Evolutionary conservation across 2,888 invertebrate genomes (phyloP).

Genomic region (Laothoe populi): DNA sequence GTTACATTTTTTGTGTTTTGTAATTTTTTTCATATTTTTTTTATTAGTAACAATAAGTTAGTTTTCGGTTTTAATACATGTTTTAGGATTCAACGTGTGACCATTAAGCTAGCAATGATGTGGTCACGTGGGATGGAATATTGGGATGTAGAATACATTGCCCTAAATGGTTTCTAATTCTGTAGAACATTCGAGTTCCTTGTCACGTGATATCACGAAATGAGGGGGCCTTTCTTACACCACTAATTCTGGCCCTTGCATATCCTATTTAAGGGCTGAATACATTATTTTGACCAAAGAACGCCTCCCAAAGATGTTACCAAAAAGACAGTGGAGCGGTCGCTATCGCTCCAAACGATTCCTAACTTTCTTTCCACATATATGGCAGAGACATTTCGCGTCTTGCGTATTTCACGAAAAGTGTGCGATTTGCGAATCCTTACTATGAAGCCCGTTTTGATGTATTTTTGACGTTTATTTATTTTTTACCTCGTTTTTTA

Average conservation of each 20-base stretch:
- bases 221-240: neutral
- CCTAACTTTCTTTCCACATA: slow-evolving; percentile 1
- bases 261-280: neutral
- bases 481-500: slow-evolving; percentile 72
- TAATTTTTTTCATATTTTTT: neutral
- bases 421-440: neutral
- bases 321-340: slow-evolving; percentile 66
- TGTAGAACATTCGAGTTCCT: neutral
- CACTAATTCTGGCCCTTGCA: neutral
- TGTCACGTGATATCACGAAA: too few relatives aligned
- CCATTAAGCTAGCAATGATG: too few relatives aligned
- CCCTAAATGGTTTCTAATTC: too few relatives aligned
- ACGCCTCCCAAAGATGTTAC: slow-evolving; percentile 66
- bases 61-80: neutral
- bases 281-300: slow-evolving; percentile 62
- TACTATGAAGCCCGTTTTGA: slow-evolving; percentile 59
- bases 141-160: neutral
- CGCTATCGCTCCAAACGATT: neutral
- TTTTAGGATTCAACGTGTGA: neutral
- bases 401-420: neutral
- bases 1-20: neutral
- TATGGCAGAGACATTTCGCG: neutral
- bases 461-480: slow-evolving; percentile 74
- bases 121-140: too few relatives aligned
- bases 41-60: neutral